These are phyloP conservation scores for Poecilus cupreus DNA, from an alignment of 2,888 invertebrate genomes.

Conservation along the genomic window DNA sequence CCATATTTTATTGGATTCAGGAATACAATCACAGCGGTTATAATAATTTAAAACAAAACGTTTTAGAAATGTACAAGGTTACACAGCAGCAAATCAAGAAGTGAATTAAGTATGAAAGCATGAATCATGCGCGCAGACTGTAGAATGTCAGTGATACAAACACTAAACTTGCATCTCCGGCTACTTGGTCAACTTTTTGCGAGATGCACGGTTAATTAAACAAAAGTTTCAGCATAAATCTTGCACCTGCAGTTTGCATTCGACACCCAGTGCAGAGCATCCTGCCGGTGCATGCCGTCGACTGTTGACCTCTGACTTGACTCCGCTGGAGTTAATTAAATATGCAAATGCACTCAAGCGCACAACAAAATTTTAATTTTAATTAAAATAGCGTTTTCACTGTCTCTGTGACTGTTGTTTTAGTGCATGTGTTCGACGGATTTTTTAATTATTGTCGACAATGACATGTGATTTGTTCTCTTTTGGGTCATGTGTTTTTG, in stretches of 20 bases:
- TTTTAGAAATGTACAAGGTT: no score
- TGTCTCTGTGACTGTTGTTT: background rate
- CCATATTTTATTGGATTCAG: no score
- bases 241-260: slow-evolving; percentile 21
- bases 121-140: slow-evolving; percentile 20
- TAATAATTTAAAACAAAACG: no score
- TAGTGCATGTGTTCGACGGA: slow-evolving; percentile 15
- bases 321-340: slow-evolving; percentile 22
- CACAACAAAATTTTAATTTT: slow-evolving; percentile 42
- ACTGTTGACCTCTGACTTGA: slow-evolving; percentile 5
- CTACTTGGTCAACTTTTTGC: slow-evolving; percentile 33
- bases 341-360: slow-evolving; percentile 38
- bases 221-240: slow-evolving; percentile 24
- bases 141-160: background rate
- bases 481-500: background rate
- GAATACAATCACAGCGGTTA: no score
- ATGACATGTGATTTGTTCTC: background rate
- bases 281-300: background rate
- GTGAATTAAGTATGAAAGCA: background rate
- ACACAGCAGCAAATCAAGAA: no score
- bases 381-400: slow-evolving; percentile 25
- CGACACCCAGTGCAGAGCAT: background rate
- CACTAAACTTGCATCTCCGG: slow-evolving; percentile 15
- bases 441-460: slow-evolving; percentile 26
- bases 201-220: slow-evolving; percentile 18